These are phyloP conservation scores for Picathartes gymnocephalus DNA, from an alignment of 2,113 vertebrate species.

Conservation along the genomic window DNA sequence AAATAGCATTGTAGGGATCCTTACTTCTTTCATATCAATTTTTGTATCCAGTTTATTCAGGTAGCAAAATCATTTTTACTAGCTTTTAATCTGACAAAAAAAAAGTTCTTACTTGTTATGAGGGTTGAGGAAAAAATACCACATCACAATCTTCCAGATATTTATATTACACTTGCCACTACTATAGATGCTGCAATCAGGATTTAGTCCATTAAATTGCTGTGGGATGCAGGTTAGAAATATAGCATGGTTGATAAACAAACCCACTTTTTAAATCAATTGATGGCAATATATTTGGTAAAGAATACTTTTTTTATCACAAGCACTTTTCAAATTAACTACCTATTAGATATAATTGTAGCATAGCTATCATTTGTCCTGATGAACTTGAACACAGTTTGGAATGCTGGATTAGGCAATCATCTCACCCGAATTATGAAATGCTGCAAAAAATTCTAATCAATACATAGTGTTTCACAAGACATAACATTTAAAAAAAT, in stretches of 20 bases:
- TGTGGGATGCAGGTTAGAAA: background rate
- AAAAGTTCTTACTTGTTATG: background rate
- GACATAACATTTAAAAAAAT: background rate
- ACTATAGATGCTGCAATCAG: background rate
- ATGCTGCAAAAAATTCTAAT: background rate
- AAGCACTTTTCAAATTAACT: background rate
- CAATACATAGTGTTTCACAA: background rate
- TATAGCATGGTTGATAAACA: background rate
- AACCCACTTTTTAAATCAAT: background rate
- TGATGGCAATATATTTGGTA: background rate
- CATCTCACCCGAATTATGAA: background rate
- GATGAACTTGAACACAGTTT: background rate
- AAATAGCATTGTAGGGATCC: constrained; percentile 11
- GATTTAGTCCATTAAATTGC: background rate
- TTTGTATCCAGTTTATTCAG: background rate
- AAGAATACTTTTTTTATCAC: background rate
- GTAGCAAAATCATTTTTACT: background rate
- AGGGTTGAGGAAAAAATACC: background rate
- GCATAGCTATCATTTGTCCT: background rate
- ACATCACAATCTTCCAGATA: background rate
- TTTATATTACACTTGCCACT: background rate
- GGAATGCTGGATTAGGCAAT: background rate
- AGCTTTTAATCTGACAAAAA: background rate
- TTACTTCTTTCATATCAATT: constrained; percentile 22
- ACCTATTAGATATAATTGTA: background rate